Base-by-base conservation (phyloP, 2,797 vertebrate genomes). In the Todus mexicanus region DNA sequence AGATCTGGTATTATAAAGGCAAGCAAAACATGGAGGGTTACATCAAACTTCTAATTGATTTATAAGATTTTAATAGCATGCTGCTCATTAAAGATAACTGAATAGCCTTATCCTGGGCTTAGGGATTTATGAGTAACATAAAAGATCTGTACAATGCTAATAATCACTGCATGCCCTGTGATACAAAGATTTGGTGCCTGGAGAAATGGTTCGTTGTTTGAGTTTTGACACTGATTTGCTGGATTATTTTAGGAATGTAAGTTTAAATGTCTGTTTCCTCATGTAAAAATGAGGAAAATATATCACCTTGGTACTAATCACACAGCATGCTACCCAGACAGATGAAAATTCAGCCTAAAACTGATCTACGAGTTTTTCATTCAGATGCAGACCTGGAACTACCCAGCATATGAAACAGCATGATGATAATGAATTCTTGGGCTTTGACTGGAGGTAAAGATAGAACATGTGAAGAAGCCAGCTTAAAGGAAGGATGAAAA, bases 251-350 rank as follows among this genome's bases (percentile, higher is more conserved):
- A 70, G 19, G 27, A 15, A n/a, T 4, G 1, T 57, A 26, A 57
- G 68, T 80, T 61, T 23, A 37, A 45, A 53, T 74, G 35, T 14
- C 12, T 38, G 10, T 5, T 43, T 84, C 43, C 70, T 76, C 13
- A 7, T 57, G 20, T 64, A 27, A 69, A 88, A 86, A 56, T 66
- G 60, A 78, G 23, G 56, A 38, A 79, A 79, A 51, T 75, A 60
- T 15, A 40, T 78, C 47, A 19, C 15, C 10, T 26, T 7, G 15
- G 29, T 26, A 71, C 19, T 29, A 47, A 51, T 76, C 27, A 45
- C 22, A 16, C 0, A 6, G 7, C 27, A 18, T 4, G 11, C 11
- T 78, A 35, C 42, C 42, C 12, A 77, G 63, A 31, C 1, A 0
- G 31, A 42, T 15, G 20, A 81, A 73, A 59, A 40, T 20, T 11